Conservation (phyloP, 2,888 invertebrate genomes). For the Schizotus pectinicornis region DNA sequence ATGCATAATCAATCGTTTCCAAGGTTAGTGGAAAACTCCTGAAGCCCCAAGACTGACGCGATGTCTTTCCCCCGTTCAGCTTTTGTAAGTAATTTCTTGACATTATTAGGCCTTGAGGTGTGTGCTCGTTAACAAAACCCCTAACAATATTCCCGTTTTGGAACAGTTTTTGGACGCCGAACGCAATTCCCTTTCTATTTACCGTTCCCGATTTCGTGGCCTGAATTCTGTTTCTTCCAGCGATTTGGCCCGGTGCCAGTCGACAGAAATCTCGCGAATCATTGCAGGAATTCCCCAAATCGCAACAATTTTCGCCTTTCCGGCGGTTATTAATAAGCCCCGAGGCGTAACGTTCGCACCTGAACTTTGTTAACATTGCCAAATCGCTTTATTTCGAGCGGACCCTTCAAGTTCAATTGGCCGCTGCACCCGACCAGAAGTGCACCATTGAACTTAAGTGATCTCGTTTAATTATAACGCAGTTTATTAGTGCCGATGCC, state of each 20-base stretch:
- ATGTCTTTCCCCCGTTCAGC: slow-evolving; percentile 25
- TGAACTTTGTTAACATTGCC: slow-evolving; percentile 14
- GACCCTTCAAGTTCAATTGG: slow-evolving; percentile 7
- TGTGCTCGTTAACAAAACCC: slow-evolving; percentile 7
- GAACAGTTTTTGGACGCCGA: too few species aligned
- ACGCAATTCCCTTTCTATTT: too few species aligned
- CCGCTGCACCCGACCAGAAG: slow-evolving; percentile 12
- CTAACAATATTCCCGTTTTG: too few species aligned
- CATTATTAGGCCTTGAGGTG: background rate
- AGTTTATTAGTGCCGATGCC: too few species aligned
- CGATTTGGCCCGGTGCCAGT: too few species aligned
- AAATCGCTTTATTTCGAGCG: slow-evolving; percentile 16
- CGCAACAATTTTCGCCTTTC: too few species aligned
- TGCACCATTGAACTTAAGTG: slow-evolving; percentile 2
- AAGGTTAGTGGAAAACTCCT: slow-evolving; percentile 2
- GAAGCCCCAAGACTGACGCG: slow-evolving; percentile 10
- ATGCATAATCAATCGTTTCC: background rate
- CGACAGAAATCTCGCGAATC: too few species aligned
- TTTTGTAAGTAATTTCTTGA: slow-evolving; percentile 26
- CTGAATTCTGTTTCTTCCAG: too few species aligned
- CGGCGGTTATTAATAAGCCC: background rate
- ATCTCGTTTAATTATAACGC: too few species aligned
- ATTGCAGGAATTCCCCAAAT: too few species aligned
- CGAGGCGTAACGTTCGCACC: slow-evolving; percentile 7
- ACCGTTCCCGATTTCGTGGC: too few species aligned